A percentile compares a stretch with the other conserved stretches of the same genome.
Conservation (phyloP, 1,140 invertebrate species). For the Dendrolimus kikuchii region DNA sequence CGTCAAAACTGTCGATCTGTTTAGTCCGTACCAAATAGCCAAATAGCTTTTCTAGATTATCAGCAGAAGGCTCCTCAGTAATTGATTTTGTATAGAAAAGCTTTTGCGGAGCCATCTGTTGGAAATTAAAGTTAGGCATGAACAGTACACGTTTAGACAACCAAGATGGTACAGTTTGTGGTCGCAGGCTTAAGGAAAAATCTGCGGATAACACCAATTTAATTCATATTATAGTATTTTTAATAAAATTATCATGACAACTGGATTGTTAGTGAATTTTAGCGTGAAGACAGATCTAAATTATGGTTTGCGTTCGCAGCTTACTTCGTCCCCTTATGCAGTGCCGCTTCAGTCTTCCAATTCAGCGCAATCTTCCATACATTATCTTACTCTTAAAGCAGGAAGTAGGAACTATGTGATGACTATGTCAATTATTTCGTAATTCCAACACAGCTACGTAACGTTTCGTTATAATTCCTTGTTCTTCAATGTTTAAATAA, state of each 20-base stretch:
- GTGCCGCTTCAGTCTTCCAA: slow-evolving; percentile 34
- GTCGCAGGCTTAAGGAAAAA: slow-evolving; percentile 5
- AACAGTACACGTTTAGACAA: too few species aligned
- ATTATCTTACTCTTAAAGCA: slow-evolving; percentile 48
- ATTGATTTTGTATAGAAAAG: too few species aligned
- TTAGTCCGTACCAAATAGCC: too few species aligned
- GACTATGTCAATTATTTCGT: slow-evolving; percentile 69
- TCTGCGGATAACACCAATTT: slow-evolving; percentile 58
- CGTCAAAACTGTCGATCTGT: too few species aligned
- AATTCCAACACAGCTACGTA: slow-evolving; percentile 46
- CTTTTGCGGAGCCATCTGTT: too few species aligned
- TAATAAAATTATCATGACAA: slow-evolving; percentile 26
- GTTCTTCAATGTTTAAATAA: slow-evolving; percentile 26
- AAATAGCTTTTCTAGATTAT: too few species aligned
- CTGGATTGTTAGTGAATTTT: slow-evolving; percentile 41
- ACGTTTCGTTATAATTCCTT: slow-evolving; percentile 25
- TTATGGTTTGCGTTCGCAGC: slow-evolving; percentile 38
- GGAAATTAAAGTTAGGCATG: too few species aligned
- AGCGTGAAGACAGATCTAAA: slow-evolving; percentile 35
- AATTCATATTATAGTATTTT: slow-evolving; percentile 44
- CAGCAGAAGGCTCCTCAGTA: too few species aligned
- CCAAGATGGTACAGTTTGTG: too few species aligned
- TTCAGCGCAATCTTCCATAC: slow-evolving; percentile 47
- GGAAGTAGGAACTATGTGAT: slow-evolving; percentile 67
- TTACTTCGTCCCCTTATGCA: slow-evolving; percentile 8